Evolutionary conservation across 2,888 invertebrate species (phyloP).

Genomic region (Cremastinae sp.): DNA sequence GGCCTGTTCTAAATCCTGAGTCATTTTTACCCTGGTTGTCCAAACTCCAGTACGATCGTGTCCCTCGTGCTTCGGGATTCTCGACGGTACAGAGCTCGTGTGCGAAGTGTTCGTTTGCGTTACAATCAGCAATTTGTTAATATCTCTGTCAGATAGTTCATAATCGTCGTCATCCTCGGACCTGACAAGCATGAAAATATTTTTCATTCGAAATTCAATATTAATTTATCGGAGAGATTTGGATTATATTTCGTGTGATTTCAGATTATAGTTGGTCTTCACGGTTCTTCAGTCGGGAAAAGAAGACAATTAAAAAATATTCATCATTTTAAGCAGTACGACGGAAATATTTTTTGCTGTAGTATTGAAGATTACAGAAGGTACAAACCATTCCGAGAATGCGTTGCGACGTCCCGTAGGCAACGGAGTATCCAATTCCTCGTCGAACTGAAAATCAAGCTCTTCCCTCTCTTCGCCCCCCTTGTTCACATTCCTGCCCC

Average conservation of each 20-base stretch:
- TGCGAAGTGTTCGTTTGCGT: conserved; percentile 85
- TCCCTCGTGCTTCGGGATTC: conserved; percentile 91
- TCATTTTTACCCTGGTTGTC: conserved; percentile 95
- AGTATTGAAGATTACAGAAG: conserved; percentile 31
- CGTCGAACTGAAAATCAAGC: conserved; percentile 97
- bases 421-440: conserved; percentile 90
- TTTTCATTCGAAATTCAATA: background rate
- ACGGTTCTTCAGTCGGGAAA: conserved; percentile 73
- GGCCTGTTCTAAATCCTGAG: conserved; percentile 95
- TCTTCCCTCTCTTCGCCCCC: conserved; percentile 86
- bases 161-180: conserved; percentile 91
- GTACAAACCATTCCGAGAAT: conserved; percentile 87
- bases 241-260: background rate
- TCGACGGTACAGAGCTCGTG: conserved; percentile 75
- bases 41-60: conserved; percentile 95
- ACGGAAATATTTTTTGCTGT: background rate
- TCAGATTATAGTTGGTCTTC: conserved; percentile 64
- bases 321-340: conserved; percentile 65
- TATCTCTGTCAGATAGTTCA: conserved; percentile 95
- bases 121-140: conserved; percentile 96
- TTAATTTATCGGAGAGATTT: background rate
- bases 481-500: conserved; percentile 66
- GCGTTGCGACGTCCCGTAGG: conserved; percentile 91
- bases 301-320: conserved; percentile 71
- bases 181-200: conserved; percentile 80